Evolutionary conservation across 2,888 invertebrate genomes (phyloP), one percentile per base, ranked within the genome.

Genomic region (Oligia strigilis): DNA sequence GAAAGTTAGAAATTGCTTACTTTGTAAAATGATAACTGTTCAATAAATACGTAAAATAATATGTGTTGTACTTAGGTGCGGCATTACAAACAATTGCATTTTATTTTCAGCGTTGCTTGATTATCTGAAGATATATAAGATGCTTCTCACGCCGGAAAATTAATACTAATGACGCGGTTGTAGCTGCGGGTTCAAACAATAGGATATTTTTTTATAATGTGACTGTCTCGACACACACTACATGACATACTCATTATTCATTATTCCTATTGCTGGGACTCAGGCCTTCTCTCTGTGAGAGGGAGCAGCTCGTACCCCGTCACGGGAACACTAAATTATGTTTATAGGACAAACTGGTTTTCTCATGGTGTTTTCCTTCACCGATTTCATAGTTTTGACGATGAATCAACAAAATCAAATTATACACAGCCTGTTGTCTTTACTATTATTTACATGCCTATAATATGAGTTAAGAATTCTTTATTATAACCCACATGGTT

Each of bases 131-230:
- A 55, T 29, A 69, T 77, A 6, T 77, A 9, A 40, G 77, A 80
- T 83, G 83, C 55, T 29, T 76, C 62, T 40, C 52, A 17, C 6
- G 14, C 49, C 69, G 62, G 69, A 83, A 77, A 83, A 49, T 80
- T 62, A 62, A 69, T 58, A 55, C 55, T 83, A 77, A 77, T 83
- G 78, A 83, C 19, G 67, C 29, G 67, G 23, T 36, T 5, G 55
- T 55, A 29, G 46, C 46, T 23, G 17, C 19, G 29, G 23, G 67
- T 49, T 23, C 77, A 29, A 14, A 58, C 23, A n/a, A 49, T 8
- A 13, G 4, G 29, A 19, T 69, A 52, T 40, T 49, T 81, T 13
- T 58, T 49, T 14, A 36, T 46, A 78, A 52, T 55, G n/a, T 60
- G 19, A 40, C 23, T 66, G 29, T 14, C 9, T 19, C n/a, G 19